A percentile compares a stretch with the other conserved stretches of the same genome.
Evolutionary conservation across 2,113 vertebrate species (phyloP).

Genomic region (Rhabdornis inornatus): DNA sequence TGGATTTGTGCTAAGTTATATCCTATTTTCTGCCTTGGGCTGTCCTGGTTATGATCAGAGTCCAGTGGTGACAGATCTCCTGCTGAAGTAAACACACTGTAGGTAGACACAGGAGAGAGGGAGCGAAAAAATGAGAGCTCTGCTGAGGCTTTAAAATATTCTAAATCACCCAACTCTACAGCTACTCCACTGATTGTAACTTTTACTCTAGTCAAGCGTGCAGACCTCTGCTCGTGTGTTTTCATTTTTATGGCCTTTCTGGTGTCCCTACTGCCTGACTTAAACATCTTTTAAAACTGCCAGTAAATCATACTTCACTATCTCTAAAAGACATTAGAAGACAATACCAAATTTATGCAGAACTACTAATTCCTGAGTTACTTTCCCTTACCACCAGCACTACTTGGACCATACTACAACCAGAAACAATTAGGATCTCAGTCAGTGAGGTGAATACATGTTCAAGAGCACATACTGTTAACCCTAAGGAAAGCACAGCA

Average conservation of each 20-base stretch:
- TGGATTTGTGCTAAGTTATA: conserved; percentile 9
- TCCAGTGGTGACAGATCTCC: neutral
- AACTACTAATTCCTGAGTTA: neutral
- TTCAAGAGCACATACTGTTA: neutral
- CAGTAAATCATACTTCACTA: neutral
- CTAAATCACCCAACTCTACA: conserved; percentile 31
- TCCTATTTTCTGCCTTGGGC: neutral
- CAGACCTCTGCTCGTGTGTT: neutral
- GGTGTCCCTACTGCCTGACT: conserved; percentile 5
- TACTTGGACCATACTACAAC: neutral
- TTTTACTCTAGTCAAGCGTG: conserved; percentile 26
- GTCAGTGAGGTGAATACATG: neutral
- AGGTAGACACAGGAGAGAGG: neutral
- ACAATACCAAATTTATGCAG: neutral
- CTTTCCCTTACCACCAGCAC: neutral
- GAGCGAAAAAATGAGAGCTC: neutral
- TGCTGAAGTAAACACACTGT: neutral
- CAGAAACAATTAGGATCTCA: neutral
- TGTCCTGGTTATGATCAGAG: neutral
- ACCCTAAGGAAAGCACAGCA: neutral
- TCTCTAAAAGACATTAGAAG: neutral
- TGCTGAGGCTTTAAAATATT: conserved; percentile 14
- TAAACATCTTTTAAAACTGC: conserved; percentile 22
- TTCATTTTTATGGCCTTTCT: conserved; percentile 40
- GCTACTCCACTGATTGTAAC: neutral